Evolutionary conservation across 35 echinoderm and acorn worm species (phyloP).

Genomic region (Apostichopus parvimensis): DNA sequence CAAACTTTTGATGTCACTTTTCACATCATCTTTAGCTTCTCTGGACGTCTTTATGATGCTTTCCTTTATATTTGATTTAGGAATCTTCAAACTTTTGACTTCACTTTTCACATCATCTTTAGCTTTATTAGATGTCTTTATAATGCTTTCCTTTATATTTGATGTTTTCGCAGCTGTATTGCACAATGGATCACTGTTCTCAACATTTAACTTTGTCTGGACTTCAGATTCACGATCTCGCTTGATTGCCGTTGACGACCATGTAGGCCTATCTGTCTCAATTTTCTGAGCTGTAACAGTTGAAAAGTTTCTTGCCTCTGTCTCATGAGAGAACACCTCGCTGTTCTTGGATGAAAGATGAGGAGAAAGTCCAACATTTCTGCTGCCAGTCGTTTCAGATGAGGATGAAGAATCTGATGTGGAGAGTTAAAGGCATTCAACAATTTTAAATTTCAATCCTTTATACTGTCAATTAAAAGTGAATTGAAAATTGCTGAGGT

Average conservation of each 20-base stretch:
- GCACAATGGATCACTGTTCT: neutral
- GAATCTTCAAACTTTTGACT: neutral
- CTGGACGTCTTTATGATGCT: neutral
- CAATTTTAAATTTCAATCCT: no score
- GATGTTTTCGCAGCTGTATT: neutral
- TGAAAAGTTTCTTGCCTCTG: conserved; percentile 23
- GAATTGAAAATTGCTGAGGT: no score
- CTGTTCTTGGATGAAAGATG: neutral
- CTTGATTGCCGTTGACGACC: no score
- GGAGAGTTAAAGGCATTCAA: neutral
- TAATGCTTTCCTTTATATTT: neutral
- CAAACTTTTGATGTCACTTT: neutral
- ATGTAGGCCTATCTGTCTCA: neutral
- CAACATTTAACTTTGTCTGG: neutral
- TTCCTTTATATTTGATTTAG: neutral
- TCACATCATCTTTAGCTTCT: neutral
- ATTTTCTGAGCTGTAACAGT: conserved; percentile 14
- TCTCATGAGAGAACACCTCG: neutral
- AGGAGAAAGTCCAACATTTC: neutral
- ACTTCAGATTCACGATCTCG: no score
- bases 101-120: neutral
- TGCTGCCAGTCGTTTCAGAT: neutral
- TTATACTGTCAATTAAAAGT: no score
- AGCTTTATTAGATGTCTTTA: neutral
- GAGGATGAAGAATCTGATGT: neutral